Percentiles rank a stretch among this genome's conserved stretches.
Conservation (phyloP, 2,113 vertebrate genomes). For the Triplophysa dalaica region DNA sequence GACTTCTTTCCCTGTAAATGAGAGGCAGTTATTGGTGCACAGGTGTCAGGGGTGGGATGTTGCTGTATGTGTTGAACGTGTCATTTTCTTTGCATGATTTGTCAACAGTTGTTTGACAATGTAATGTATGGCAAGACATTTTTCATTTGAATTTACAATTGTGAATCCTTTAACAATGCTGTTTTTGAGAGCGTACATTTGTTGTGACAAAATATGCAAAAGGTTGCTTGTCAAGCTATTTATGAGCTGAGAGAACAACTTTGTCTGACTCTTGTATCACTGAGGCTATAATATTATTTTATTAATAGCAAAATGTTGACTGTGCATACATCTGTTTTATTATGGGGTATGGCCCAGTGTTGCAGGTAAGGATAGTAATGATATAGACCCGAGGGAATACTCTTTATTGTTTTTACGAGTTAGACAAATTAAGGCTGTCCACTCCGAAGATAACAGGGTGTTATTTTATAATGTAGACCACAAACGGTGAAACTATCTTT, state of each 20-base stretch:
- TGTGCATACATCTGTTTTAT: conserved; percentile 34
- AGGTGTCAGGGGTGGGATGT: conserved; percentile 24
- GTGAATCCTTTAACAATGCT: neutral
- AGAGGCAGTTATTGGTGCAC: neutral
- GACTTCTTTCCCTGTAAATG: conserved; percentile 12
- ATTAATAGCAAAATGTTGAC: conserved; percentile 26
- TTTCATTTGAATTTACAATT: neutral
- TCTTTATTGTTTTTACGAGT: conserved; percentile 23
- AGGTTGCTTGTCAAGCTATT: neutral
- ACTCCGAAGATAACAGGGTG: conserved; percentile 1
- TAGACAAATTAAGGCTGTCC: conserved; percentile 19
- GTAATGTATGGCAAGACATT: neutral
- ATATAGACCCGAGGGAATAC: neutral
- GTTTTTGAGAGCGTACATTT: neutral
- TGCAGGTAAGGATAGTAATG: conserved; percentile 4
- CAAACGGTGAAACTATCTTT: neutral
- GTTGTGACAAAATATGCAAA: neutral
- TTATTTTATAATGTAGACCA: conserved; percentile 7
- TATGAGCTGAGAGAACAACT: neutral
- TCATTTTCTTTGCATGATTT: neutral
- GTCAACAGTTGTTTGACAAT: neutral
- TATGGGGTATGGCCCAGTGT: neutral
- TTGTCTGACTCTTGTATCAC: neutral
- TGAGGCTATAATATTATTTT: neutral
- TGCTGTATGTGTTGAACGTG: neutral